phyloP scores from a whole-genome alignment of 2,113 vertebrate species.

The Benitochromis conjunctus region DNA sequence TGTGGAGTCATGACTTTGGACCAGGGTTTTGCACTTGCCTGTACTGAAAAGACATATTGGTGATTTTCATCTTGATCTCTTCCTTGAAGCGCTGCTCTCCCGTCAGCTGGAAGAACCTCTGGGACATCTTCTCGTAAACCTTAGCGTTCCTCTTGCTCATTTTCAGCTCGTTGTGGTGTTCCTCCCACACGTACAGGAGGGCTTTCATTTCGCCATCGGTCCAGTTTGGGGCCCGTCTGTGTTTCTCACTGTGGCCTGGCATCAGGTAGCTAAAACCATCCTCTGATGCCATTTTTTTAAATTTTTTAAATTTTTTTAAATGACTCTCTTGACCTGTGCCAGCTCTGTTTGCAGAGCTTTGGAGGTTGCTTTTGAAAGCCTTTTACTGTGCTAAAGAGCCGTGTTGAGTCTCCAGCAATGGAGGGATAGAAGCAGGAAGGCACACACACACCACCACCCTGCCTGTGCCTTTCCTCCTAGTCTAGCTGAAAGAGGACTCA shows the following conservation, averaged over 20 bases:
- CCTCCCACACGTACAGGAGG: conserved; percentile 95
- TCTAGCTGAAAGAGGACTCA: conserved; percentile 89
- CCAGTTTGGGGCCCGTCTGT: conserved; percentile 97
- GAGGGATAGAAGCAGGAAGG: conserved; percentile 10
- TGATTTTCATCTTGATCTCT: conserved; percentile 99
- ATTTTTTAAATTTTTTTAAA: conserved; percentile 40
- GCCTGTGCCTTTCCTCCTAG: conserved; percentile 80
- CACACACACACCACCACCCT: conserved; percentile 30
- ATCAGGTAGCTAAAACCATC: conserved; percentile 85
- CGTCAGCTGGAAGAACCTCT: conserved; percentile 93
- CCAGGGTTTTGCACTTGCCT: conserved; percentile 78
- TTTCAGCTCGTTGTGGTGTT: conserved; percentile 92
- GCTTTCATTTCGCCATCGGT: conserved; percentile 97
- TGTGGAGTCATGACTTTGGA: background rate
- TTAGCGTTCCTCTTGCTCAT: conserved; percentile 96
- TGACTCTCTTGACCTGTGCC: conserved; percentile 16
- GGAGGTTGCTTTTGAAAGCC: conserved; percentile 55
- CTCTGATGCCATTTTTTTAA: conserved; percentile 83
- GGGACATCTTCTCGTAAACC: conserved; percentile 98
- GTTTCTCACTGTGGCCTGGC: conserved; percentile 87
- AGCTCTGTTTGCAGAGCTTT: conserved; percentile 21
- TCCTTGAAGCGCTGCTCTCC: conserved; percentile 94
- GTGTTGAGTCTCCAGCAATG: conserved; percentile 26
- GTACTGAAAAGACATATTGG: conserved; percentile 99
- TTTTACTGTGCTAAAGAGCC: conserved; percentile 49